Evolutionary conservation across 2,113 vertebrate genomes (phyloP).

Genomic region (Takifugu bimaculatus): DNA sequence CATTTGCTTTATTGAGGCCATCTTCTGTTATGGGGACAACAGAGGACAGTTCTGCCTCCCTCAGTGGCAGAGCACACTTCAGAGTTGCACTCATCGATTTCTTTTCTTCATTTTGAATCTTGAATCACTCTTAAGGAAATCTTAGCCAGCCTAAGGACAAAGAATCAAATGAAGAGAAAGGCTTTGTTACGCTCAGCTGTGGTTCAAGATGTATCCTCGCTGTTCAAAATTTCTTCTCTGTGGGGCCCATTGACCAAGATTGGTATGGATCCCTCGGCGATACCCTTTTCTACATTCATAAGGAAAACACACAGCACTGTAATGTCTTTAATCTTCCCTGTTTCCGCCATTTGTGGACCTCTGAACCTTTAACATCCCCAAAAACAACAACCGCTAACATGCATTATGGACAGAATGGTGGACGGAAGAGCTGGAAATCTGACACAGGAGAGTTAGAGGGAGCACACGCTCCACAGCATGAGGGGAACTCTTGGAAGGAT

Average conservation of each 20-base stretch:
- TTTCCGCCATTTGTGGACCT: not conserved
- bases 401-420: conserved; percentile 26
- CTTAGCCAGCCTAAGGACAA: no score
- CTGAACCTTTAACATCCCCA: conserved; percentile 14
- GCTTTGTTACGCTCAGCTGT: not conserved
- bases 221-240: no score
- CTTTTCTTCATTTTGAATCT: conserved; percentile 32
- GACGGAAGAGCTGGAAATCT: conserved; percentile 12
- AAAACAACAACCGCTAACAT: conserved; percentile 29
- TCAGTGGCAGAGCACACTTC: conserved; percentile 21
- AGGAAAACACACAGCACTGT: not conserved
- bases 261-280: no score
- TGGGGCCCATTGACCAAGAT: no score
- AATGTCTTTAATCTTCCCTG: not conserved
- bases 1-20: not conserved
- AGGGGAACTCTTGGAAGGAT: no score
- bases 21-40: conserved; percentile 14
- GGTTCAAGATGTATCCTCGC: no score
- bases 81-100: conserved; percentile 51
- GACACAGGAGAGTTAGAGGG: not conserved
- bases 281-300: no score
- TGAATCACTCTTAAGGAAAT: conserved; percentile 20
- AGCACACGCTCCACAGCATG: not conserved
- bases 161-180: not conserved
- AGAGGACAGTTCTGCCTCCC: conserved; percentile 37